These are phyloP conservation scores for Sclerurus mexicanus DNA, from an alignment of 2,113 vertebrate species.

Conservation along the genomic window DNA sequence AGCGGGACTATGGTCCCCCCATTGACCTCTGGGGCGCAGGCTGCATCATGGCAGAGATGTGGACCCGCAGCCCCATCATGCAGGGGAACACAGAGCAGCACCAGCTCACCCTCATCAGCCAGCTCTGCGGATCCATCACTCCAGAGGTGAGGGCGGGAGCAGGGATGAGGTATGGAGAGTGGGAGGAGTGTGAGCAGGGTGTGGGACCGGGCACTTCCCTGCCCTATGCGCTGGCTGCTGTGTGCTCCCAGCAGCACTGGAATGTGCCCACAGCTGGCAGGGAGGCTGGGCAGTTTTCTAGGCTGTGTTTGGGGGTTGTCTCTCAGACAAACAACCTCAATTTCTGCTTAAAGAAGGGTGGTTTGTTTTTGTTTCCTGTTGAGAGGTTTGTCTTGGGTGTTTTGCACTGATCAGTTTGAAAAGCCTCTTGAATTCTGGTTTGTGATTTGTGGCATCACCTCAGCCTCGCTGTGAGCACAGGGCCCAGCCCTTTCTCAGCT, in stretches of 20 bases:
- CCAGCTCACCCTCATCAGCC: slow-evolving; percentile 97
- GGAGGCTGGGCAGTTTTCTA: not conserved
- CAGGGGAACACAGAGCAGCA: slow-evolving; percentile 98
- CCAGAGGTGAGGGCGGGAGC: slow-evolving; percentile 78
- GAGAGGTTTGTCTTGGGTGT: not conserved
- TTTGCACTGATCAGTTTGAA: not conserved
- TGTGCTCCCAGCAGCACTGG: not conserved
- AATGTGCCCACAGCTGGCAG: not conserved
- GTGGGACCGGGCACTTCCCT: not conserved
- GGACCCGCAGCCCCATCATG: slow-evolving; percentile 99
- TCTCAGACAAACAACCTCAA: not conserved
- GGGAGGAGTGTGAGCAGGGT: not conserved
- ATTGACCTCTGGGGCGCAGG: slow-evolving; percentile 97
- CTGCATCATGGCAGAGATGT: slow-evolving; percentile 99
- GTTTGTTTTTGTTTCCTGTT: not conserved
- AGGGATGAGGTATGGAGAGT: rapidly evolving
- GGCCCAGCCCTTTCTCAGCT: not conserved
- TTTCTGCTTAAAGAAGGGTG: not conserved
- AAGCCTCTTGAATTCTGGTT: not conserved
- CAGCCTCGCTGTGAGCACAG: not conserved
- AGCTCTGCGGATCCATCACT: slow-evolving; percentile 96
- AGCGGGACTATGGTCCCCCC: slow-evolving; percentile 95
- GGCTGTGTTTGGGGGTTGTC: not conserved
- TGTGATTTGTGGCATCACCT: not conserved
- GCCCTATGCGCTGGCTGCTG: not conserved